Conservation (phyloP, 2,888 invertebrate species). For the Drosophila kanekoi region DNA sequence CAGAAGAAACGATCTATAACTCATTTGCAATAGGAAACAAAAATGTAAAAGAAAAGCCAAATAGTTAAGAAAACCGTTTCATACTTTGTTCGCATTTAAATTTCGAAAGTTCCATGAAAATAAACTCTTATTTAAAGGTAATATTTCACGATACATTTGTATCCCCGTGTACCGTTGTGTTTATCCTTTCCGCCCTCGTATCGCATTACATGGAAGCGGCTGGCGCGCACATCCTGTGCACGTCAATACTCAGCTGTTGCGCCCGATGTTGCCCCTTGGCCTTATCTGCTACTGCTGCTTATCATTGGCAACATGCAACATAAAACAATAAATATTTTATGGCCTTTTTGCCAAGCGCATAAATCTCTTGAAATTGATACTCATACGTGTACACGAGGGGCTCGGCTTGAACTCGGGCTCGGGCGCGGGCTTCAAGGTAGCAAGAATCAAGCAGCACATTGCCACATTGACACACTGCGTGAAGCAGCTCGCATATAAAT, state of each 20-base stretch:
- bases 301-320: conserved; percentile 65
- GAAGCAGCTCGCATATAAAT: conserved; percentile 16
- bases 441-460: conserved; percentile 23
- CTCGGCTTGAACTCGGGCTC: no score
- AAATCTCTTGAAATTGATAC: conserved; percentile 78
- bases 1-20: no score
- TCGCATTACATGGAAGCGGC: conserved; percentile 36
- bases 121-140: conserved; percentile 65
- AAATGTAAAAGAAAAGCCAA: background rate
- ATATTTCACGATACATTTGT: conserved; percentile 52
- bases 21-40: no score
- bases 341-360: conserved; percentile 66
- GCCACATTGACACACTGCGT: conserved; percentile 49
- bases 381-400: conserved; percentile 11
- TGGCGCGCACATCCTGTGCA: conserved; percentile 11
- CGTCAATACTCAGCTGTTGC: conserved; percentile 44
- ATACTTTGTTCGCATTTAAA: conserved; percentile 27
- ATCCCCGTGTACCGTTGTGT: conserved; percentile 12
- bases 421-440: background rate
- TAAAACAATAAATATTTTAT: conserved; percentile 79
- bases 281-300: conserved; percentile 56
- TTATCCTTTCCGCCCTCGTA: conserved; percentile 27
- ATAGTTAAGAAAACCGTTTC: conserved; percentile 11
- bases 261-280: conserved; percentile 13
- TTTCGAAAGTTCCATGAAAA: conserved; percentile 40